Evolutionary conservation across 2,113 vertebrate species (phyloP).

Genomic region (Cyphotilapia sp.): DNA sequence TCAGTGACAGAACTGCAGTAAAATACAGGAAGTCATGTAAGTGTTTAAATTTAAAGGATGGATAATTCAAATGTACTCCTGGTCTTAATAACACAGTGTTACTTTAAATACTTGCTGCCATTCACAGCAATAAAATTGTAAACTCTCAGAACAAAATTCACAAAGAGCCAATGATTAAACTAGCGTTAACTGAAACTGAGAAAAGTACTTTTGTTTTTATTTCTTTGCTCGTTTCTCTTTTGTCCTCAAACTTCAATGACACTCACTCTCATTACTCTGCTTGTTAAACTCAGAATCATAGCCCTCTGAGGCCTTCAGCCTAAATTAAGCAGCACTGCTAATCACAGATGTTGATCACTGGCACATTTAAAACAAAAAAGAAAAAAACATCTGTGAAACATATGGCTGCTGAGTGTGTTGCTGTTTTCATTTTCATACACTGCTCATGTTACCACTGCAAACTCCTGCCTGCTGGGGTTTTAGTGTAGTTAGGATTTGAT

Average conservation of each 20-base stretch:
- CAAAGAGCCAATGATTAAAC: background rate
- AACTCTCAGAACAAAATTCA: background rate
- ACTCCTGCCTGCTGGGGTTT: background rate
- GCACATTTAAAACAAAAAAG: background rate
- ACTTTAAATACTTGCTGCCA: background rate
- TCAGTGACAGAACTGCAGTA: background rate
- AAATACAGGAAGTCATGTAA: background rate
- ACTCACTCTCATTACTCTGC: background rate
- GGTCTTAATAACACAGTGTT: background rate
- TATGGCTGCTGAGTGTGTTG: background rate
- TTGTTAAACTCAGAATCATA: background rate
- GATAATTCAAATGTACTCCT: background rate
- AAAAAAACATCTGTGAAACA: slow-evolving; percentile 32
- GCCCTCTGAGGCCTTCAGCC: background rate
- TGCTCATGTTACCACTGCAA: background rate
- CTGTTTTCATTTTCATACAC: background rate
- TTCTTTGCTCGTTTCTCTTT: background rate
- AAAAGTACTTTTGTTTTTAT: background rate
- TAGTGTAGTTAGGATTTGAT: background rate
- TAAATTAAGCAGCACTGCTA: background rate
- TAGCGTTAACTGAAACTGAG: background rate
- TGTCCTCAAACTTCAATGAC: background rate
- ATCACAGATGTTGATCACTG: slow-evolving; percentile 14
- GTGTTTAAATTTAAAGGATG: background rate
- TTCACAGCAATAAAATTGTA: background rate